Percentiles rank a stretch among this genome's conserved stretches.
These are phyloP conservation scores for Reticulitermes lucifugus DNA, from an alignment of 2,888 invertebrate genomes.

Conservation along the genomic window DNA sequence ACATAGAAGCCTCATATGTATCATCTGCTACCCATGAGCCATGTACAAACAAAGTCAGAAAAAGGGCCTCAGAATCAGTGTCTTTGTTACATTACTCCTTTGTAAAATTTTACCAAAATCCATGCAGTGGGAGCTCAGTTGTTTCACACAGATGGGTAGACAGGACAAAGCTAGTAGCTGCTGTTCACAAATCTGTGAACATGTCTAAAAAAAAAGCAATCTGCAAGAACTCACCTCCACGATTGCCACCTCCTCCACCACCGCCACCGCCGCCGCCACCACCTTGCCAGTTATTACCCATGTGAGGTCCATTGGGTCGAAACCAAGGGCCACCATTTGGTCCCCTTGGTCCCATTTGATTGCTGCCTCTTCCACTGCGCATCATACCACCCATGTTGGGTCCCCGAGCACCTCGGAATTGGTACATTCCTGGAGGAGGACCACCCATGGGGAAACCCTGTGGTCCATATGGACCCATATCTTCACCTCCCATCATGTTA, in stretches of 20 bases:
- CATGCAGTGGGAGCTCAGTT: no score
- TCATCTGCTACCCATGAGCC: no score
- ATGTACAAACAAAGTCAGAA: no score
- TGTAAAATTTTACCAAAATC: no score
- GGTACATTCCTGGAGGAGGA: conserved; percentile 58
- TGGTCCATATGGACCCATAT: conserved; percentile 54
- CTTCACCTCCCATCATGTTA: conserved; percentile 62
- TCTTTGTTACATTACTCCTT: no score
- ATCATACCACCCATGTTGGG: conserved; percentile 34
- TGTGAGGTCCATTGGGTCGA: conserved; percentile 53
- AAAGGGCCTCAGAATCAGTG: no score
- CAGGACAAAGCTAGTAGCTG: no score
- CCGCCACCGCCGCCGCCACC: conserved; percentile 62
- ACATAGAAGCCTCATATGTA: no score
- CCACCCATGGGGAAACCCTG: conserved; percentile 58
- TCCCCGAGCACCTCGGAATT: conserved; percentile 53
- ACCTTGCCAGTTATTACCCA: conserved; percentile 60
- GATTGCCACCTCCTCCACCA: conserved; percentile 66
- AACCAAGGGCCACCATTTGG: conserved; percentile 24
- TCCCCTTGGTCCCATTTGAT: conserved; percentile 29
- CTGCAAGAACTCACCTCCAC: conserved; percentile 58
- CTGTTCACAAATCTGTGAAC: no score
- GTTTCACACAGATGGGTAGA: no score
- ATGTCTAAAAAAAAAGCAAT: no score
- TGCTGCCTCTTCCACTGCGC: conserved; percentile 21